A percentile compares a stretch with the other conserved stretches of the same genome.
phyloP scores from a whole-genome alignment of 2,113 vertebrate genomes.

The Clarias macrocephalus region DNA sequence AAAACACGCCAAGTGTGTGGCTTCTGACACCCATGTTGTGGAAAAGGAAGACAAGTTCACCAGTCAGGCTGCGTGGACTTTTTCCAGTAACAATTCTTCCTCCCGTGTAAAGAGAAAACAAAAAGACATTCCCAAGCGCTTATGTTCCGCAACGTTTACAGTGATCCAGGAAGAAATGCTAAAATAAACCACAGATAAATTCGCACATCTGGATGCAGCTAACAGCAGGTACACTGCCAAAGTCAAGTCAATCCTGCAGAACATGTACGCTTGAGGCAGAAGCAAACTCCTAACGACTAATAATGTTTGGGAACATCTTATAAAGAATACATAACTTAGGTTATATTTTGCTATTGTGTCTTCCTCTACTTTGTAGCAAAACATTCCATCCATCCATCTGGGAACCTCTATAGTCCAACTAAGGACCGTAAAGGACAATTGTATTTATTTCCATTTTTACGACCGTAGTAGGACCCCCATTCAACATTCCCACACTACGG shows the following conservation, averaged over 20 bases:
- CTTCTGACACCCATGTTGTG: conserved; percentile 26
- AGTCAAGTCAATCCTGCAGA: background rate
- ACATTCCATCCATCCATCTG: background rate
- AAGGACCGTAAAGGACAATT: no score
- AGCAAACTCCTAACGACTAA: background rate
- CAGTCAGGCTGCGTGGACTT: background rate
- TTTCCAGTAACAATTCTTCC: conserved; percentile 2
- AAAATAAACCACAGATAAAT: conserved; percentile 35
- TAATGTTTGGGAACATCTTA: background rate
- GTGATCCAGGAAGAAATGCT: conserved; percentile 18
- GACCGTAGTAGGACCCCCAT: no score
- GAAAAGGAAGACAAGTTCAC: conserved; percentile 18
- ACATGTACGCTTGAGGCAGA: background rate
- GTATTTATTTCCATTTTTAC: no score
- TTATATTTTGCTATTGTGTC: background rate
- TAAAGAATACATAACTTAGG: background rate
- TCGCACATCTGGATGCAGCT: conserved; percentile 27
- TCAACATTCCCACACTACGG: no score
- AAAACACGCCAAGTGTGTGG: conserved; percentile 18
- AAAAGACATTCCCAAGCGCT: conserved; percentile 15
- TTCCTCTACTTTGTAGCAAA: background rate
- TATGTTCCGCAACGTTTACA: conserved; percentile 9
- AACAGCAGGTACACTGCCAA: no score
- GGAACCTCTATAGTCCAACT: no score
- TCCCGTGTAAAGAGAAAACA: background rate